Percentiles rank a stretch among this genome's conserved stretches.
phyloP scores from a whole-genome alignment of 2,888 invertebrate genomes.

The Heliconius cydno region DNA sequence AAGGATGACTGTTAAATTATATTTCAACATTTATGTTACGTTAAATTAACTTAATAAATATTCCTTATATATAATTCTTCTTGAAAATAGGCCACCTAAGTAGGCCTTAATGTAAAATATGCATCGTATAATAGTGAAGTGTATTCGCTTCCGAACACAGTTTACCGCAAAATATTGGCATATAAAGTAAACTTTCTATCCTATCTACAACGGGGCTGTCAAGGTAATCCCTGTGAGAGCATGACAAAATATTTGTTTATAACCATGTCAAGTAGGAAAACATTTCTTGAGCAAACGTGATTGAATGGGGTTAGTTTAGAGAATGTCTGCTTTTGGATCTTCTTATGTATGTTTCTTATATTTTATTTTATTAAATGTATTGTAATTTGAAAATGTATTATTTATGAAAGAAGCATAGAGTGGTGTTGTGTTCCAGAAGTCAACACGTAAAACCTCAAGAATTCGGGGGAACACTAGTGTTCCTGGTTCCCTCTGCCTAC shows the following conservation, averaged over 20 bases:
- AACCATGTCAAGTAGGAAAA: conserved; percentile 44
- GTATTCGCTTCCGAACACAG: conserved; percentile 23
- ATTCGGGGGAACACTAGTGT: too few relatives aligned
- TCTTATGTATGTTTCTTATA: background rate
- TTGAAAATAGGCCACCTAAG: background rate
- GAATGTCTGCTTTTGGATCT: background rate
- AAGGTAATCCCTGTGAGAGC: conserved; percentile 41
- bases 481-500: too few relatives aligned
- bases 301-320: conserved; percentile 19
- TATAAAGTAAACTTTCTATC: conserved; percentile 36
- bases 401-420: too few relatives aligned
- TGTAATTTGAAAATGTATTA: background rate
- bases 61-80: background rate
- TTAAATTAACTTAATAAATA: background rate
- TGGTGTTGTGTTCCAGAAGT: too few relatives aligned
- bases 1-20: too few relatives aligned
- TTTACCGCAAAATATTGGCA: conserved; percentile 38
- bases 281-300: conserved; percentile 24
- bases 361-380: background rate
- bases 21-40: too few relatives aligned
- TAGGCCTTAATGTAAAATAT: background rate
- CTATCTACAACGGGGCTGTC: conserved; percentile 44
- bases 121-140: background rate
- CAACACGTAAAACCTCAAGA: too few relatives aligned
- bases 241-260: conserved; percentile 48